Percentiles rank a stretch among this genome's conserved stretches.
Evolutionary conservation across 37 sponge, comb jelly and placozoan species (phyloP).

Genomic region (Halisarca cf. caerulea): DNA sequence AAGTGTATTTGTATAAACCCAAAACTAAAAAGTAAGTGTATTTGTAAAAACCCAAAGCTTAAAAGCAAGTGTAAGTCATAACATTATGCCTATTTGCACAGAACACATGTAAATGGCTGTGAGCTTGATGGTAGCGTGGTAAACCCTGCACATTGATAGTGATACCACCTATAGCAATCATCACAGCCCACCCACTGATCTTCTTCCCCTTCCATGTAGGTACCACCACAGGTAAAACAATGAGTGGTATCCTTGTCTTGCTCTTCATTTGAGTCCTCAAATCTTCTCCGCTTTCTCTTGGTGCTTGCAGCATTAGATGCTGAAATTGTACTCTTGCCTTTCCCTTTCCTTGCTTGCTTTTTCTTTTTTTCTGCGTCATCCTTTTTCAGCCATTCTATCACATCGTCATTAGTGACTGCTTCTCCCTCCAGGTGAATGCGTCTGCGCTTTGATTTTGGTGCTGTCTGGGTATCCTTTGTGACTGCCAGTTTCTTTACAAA

Average conservation of each 20-base stretch:
- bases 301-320: too few relatives aligned
- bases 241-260: neutral
- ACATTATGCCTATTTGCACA: neutral
- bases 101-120: neutral
- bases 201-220: neutral
- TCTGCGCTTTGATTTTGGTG: slow-evolving; percentile 2
- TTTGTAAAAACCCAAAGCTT: too few relatives aligned
- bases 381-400: neutral
- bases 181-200: slow-evolving; percentile 19
- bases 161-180: slow-evolving; percentile 13
- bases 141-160: slow-evolving; percentile 1
- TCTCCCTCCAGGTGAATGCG: slow-evolving; percentile 14
- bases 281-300: neutral
- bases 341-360: neutral
- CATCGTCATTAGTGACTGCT: slow-evolving; percentile 20
- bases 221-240: slow-evolving; percentile 23
- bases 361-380: neutral
- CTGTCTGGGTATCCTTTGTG: neutral
- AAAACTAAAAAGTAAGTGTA: too few relatives aligned
- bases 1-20: too few relatives aligned
- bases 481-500: neutral
- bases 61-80: too few relatives aligned
- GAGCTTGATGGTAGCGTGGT: neutral
- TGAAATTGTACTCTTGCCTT: neutral
- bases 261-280: too few relatives aligned